Conservation (phyloP, 1,140 invertebrate genomes). For the Pogonus chalceus region DNA sequence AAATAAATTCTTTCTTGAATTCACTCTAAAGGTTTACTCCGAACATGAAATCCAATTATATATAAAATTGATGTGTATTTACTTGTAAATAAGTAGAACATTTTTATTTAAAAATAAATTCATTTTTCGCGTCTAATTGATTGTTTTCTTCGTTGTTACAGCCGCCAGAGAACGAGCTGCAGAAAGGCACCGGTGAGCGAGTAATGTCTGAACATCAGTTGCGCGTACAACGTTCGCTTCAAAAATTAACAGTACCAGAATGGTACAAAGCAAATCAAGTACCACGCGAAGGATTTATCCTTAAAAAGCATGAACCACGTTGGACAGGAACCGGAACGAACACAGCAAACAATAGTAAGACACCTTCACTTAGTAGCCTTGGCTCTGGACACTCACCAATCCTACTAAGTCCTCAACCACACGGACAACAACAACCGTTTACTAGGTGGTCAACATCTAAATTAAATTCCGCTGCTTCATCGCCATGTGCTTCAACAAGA, state of each 20-base stretch:
- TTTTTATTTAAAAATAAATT: no score
- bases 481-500: conserved; percentile 50
- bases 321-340: conserved; percentile 22
- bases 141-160: conserved; percentile 40
- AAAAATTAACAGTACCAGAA: conserved; percentile 86
- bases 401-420: conserved; percentile 28
- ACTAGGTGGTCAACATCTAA: conserved; percentile 78
- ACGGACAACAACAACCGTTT: conserved; percentile 38
- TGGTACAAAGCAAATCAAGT: conserved; percentile 83
- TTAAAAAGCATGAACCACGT: conserved; percentile 19
- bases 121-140: no score
- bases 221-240: conserved; percentile 80
- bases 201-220: conserved; percentile 84
- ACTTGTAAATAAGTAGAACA: no score
- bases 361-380: conserved; percentile 34
- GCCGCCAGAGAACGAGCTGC: conserved; percentile 87
- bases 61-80: no score
- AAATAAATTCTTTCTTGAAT: no score
- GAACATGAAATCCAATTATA: no score
- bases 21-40: no score
- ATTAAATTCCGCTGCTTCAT: conserved; percentile 63
- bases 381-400: conserved; percentile 29
- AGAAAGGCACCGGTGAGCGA: conserved; percentile 64
- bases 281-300: conserved; percentile 55
- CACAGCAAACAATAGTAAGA: conserved; percentile 24